Conservation (phyloP, 64 coral and sea anemone species). For the Pocillopora damicornis region DNA sequence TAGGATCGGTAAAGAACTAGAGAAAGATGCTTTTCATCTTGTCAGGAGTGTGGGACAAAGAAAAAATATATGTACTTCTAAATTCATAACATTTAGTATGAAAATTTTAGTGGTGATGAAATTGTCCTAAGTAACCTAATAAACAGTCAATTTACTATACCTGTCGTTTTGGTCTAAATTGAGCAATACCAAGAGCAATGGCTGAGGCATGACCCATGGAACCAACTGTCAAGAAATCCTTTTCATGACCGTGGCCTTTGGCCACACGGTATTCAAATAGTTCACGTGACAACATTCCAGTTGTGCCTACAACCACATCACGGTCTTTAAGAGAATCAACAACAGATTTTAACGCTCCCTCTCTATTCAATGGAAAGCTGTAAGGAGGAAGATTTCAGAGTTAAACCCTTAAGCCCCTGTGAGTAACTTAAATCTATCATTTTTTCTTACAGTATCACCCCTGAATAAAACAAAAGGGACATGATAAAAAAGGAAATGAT, state of each 20-base stretch:
- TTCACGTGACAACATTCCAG: slow-evolving; percentile 96
- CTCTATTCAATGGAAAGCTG: slow-evolving; percentile 86
- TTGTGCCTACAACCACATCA: slow-evolving; percentile 93
- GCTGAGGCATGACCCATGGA: slow-evolving; percentile 95
- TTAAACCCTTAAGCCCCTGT: not conserved
- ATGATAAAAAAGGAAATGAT: too few relatives aligned
- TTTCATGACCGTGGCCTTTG: slow-evolving; percentile 93
- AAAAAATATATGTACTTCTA: too few relatives aligned
- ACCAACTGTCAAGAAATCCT: slow-evolving; percentile 93
- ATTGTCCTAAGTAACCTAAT: not conserved
- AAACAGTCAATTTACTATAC: slow-evolving; percentile 7
- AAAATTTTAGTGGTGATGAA: too few relatives aligned
- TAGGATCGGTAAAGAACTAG: too few relatives aligned
- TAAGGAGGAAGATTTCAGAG: not conserved
- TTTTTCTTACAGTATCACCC: too few relatives aligned
- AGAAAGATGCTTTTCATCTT: too few relatives aligned
- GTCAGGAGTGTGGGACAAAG: too few relatives aligned
- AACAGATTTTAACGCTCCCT: slow-evolving; percentile 74
- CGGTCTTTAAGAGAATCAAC: slow-evolving; percentile 78
- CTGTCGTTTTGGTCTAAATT: slow-evolving; percentile 89
- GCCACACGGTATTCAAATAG: slow-evolving; percentile 91
- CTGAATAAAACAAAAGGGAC: too few relatives aligned
- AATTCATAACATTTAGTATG: too few relatives aligned
- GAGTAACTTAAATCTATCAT: too few relatives aligned
- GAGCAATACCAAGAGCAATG: slow-evolving; percentile 89